A percentile compares a stretch with the other conserved stretches of the same genome.
Conservation (phyloP, 1,140 invertebrate genomes). For the Drosophila baimaii region DNA sequence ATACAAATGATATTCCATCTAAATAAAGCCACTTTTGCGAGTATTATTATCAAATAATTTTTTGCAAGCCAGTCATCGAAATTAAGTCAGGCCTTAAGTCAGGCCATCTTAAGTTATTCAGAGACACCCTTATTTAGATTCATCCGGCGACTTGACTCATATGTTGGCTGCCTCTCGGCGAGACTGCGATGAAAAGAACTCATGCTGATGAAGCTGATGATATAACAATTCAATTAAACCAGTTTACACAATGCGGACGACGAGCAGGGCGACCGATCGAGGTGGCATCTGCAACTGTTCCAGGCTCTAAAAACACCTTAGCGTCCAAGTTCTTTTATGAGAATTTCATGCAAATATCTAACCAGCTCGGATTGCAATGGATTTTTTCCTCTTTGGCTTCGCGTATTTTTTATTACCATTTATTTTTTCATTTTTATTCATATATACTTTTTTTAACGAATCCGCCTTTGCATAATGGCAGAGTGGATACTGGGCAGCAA, state of each 20-base stretch:
- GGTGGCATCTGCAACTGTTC: conserved; percentile 55
- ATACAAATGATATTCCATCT: not conserved
- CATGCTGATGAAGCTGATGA: conserved; percentile 43
- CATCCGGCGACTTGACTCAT: conserved; percentile 27
- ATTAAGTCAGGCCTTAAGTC: conserved; percentile 37
- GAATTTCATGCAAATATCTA: conserved; percentile 71
- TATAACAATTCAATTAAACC: conserved; percentile 79
- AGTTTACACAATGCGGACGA: conserved; percentile 53
- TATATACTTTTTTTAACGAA: conserved; percentile 51
- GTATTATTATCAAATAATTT: conserved; percentile 15
- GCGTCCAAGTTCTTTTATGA: conserved; percentile 76
- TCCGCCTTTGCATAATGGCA: conserved; percentile 63
- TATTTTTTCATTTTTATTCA: conserved; percentile 14
- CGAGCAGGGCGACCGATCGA: conserved; percentile 9
- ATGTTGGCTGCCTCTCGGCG: conserved; percentile 1
- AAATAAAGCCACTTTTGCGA: not conserved
- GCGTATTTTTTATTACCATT: conserved; percentile 1
- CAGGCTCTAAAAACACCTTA: conserved; percentile 52
- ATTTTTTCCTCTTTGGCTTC: conserved; percentile 8
- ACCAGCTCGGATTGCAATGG: conserved; percentile 35
- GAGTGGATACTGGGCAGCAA: conserved; percentile 19
- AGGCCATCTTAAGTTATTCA: conserved; percentile 17
- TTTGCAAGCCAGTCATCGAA: conserved; percentile 6
- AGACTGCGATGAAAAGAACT: conserved; percentile 13
- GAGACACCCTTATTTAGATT: conserved; percentile 22